These are phyloP conservation scores for Drosophila seguyi DNA, from an alignment of 1,140 invertebrate genomes.

Conservation along the genomic window DNA sequence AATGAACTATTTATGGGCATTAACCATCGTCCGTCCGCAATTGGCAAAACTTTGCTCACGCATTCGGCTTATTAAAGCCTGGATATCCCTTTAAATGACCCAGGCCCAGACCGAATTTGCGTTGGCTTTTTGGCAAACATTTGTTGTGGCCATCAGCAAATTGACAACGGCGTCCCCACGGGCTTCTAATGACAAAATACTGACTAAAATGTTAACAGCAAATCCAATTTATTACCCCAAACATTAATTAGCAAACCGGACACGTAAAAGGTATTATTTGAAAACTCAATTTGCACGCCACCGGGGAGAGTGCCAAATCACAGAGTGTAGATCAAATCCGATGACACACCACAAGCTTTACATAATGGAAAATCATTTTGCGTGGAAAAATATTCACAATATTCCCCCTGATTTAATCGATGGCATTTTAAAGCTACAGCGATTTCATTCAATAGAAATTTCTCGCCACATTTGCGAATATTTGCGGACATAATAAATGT, in stretches of 20 bases:
- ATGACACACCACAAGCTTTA: conserved; percentile 25
- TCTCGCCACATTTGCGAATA: conserved; percentile 4
- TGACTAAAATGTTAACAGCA: conserved; percentile 63
- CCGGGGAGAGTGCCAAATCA: conserved; percentile 12
- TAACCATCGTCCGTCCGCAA: conserved; percentile 6
- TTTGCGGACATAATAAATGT: conserved; percentile 14
- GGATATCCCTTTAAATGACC: conserved; percentile 23
- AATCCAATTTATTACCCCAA: conserved; percentile 63
- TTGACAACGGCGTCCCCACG: conserved; percentile 33
- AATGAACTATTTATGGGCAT: conserved; percentile 65
- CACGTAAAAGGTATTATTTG: conserved; percentile 65
- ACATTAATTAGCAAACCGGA: conserved; percentile 62
- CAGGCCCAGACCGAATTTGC: not conserved
- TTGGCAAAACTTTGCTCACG: conserved; percentile 39
- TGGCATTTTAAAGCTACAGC: not conserved
- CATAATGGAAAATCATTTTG: not conserved
- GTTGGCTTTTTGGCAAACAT: conserved; percentile 18
- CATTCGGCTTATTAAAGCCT: conserved; percentile 26
- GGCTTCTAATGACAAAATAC: conserved; percentile 24
- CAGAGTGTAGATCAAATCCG: conserved; percentile 34
- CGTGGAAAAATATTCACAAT: not conserved
- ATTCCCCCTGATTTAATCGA: conserved; percentile 3
- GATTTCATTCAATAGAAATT: conserved; percentile 8
- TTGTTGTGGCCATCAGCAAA: conserved; percentile 12
- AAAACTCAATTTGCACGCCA: conserved; percentile 29